These are phyloP conservation scores for Micronycteris hirsuta DNA, from an alignment of 2,113 vertebrate species.

Conservation along the genomic window DNA sequence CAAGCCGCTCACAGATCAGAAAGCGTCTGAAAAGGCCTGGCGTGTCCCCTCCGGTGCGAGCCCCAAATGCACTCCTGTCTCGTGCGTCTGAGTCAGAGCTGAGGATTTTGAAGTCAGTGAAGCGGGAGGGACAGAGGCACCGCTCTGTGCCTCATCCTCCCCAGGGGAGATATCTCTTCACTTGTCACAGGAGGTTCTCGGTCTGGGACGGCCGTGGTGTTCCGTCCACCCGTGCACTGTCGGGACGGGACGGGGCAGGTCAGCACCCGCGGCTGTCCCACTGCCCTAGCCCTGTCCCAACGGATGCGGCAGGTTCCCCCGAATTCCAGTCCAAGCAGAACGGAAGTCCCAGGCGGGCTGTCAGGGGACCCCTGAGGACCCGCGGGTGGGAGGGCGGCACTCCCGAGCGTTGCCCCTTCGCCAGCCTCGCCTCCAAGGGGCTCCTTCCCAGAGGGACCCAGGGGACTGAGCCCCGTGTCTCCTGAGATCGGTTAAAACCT, in stretches of 20 bases:
- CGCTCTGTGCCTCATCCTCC: neutral
- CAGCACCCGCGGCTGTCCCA: fast-evolving
- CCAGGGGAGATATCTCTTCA: neutral
- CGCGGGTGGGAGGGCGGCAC: neutral
- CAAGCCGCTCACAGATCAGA: neutral
- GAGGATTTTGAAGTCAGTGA: neutral
- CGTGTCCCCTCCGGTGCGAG: neutral
- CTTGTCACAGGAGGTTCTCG: neutral
- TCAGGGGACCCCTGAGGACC: neutral
- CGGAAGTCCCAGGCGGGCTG: neutral
- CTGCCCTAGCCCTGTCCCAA: neutral
- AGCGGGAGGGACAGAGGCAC: neutral
- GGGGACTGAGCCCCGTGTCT: neutral
- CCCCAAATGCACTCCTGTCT: neutral
- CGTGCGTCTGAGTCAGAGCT: neutral
- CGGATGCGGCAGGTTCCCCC: neutral
- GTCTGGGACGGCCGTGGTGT: neutral
- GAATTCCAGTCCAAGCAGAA: neutral
- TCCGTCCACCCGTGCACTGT: fast-evolving
- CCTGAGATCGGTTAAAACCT: neutral
- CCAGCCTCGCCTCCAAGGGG: neutral
- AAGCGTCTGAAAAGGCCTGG: neutral
- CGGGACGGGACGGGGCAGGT: fast-evolving
- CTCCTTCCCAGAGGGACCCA: neutral
- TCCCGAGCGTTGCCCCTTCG: too few species aligned